Base-by-base conservation (phyloP, 1,140 invertebrate species). In the Cotesia chilonis region DNA sequence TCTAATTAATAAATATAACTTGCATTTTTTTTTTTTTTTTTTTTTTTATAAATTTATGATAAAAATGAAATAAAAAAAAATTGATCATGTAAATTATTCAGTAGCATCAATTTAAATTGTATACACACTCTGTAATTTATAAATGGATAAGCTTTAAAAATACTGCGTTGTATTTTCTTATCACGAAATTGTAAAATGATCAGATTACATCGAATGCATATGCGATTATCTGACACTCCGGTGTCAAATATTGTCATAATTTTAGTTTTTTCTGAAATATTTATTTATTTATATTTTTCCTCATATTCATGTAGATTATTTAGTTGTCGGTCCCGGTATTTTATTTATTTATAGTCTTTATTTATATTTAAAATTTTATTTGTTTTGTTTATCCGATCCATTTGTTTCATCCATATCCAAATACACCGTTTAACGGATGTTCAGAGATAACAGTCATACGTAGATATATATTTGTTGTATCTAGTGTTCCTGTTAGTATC, bases 391-490 rank as follows among this genome's bases (percentile, higher is more conserved):
- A 52, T 74, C 67, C 70, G 59, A 59, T 60, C 68, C 65, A 72
- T 70, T 74, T 60, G 67, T 74, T 74, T 74, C 67, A 76, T 70
- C 67, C 67, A 65, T 70, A 35, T 55, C 69, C 75, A 74, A 74
- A 72, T 72, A 76, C 68, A 72, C 70, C 67, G 61, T 76, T 76
- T 76, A 74, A 72, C 70, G 70, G 72, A 74, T 76, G 75, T 76
- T 76, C 59, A 51, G 67, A 72, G 72, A 76, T 76, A 76, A 72
- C 72, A 68, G 66, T 52, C 52, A 70, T 67, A 28, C 55, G 41
- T 10, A 47, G 41, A 47, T 47, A 70, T 63, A 74, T 76, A 74
- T 76, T 76, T 76, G 74, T 76, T 70, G 63, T 72, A 76, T 76
- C 75, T 72, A 73, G 54, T 65, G 71, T 70, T 60, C 41, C 36